These are phyloP conservation scores for Lasius fuliginosus DNA, from an alignment of 2,888 invertebrate genomes.

Conservation along the genomic window DNA sequence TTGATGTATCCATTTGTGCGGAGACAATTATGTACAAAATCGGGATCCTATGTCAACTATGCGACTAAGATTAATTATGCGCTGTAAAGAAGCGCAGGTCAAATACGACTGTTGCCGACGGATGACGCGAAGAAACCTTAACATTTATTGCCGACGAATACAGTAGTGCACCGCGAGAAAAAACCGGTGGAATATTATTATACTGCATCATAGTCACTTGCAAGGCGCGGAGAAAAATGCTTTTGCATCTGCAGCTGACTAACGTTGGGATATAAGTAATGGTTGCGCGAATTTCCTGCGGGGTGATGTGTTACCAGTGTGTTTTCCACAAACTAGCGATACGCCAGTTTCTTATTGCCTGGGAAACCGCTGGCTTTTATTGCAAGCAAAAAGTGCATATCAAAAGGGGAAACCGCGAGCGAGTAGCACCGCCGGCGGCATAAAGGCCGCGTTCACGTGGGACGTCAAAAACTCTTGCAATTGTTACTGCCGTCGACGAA, in stretches of 20 bases:
- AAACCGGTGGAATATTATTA: slow-evolving; percentile 74
- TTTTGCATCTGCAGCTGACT: slow-evolving; percentile 76
- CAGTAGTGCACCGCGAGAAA: slow-evolving; percentile 54
- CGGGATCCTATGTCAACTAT: slow-evolving; percentile 11
- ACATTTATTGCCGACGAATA: slow-evolving; percentile 57
- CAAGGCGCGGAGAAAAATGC: slow-evolving; percentile 74
- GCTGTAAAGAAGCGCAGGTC: slow-evolving; percentile 13
- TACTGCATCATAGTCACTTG: slow-evolving; percentile 76
- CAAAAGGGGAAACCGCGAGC: slow-evolving; percentile 34
- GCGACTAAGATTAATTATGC: slow-evolving; percentile 40
- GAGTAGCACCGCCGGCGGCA: slow-evolving; percentile 28
- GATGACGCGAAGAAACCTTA: slow-evolving; percentile 48
- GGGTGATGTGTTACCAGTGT: slow-evolving; percentile 67
- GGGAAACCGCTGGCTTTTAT: slow-evolving; percentile 52
- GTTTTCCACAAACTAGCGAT: slow-evolving; percentile 57
- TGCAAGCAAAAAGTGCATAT: slow-evolving; percentile 47
- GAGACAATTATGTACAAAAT: slow-evolving; percentile 17
- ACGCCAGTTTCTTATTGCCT: slow-evolving; percentile 58
- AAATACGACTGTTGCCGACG: slow-evolving; percentile 46
- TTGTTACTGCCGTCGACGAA: slow-evolving; percentile 24
- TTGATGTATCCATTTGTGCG: neutral
- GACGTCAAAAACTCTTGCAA: slow-evolving; percentile 32
- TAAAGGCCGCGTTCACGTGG: slow-evolving; percentile 14
- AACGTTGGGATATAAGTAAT: slow-evolving; percentile 73
- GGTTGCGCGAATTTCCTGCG: slow-evolving; percentile 73